Base-by-base conservation (phyloP, 2,797 vertebrate genomes). In the Crax fasciolata region DNA sequence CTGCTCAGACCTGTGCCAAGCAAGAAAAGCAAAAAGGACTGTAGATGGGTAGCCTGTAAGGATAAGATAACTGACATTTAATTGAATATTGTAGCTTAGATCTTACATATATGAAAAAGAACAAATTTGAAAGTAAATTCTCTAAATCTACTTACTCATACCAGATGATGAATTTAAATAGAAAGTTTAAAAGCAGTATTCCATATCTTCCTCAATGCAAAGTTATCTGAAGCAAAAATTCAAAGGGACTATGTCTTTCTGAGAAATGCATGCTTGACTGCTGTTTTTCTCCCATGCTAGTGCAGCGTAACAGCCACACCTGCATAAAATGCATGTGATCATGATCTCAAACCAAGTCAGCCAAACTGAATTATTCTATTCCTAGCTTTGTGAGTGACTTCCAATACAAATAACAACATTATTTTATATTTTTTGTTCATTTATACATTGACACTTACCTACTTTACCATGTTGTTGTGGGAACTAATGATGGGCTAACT, bases 261-360 rank as follows among this genome's bases (percentile, higher is more conserved):
- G 89, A 84, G 54, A 68, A 95, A 85, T 79, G 58, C 44, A 25
- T 87, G 43, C 43, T 71, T 74, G 71, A 90, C 52, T 39, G 19
- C 3, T 90, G 49, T 12, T 89, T 84, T 8, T 81, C 24, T 52
- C 49, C 24, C 59, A 75, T n/a, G 38, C 8, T 83, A 75, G 11
- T 91, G 46, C 21, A 91, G 14, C 80, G 84, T 66, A 93, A 96
- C 93, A 80, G 86, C 84, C 92, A 93, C 27, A 73, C 87, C 21
- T 82, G 44, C 35, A 62, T 76, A 76, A 94, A 94, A 91, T 21
- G 73, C 28, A 58, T 28, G 9, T 52, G 55, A 95, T 51, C 58
- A 24, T 2, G 20, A 83, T 74, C 30, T 28, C 65, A 85, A 35
- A 52, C 18, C 0, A 2, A 79, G 57, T 57, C 46, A 76, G 73